Conservation (phyloP, 2,113 vertebrate species). For the Bothrops jararaca region DNA sequence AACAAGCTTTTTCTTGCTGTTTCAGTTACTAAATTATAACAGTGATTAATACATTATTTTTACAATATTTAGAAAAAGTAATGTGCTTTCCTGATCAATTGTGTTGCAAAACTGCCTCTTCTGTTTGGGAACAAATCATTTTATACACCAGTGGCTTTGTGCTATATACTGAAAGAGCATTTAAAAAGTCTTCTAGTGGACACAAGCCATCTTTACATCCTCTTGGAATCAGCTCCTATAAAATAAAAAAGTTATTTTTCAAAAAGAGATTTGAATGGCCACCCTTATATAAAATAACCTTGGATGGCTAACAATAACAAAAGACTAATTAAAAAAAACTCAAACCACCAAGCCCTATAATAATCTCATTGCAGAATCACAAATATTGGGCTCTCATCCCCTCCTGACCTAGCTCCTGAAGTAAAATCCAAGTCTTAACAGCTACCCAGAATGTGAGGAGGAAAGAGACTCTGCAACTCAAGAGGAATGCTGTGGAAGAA, state of each 20-base stretch:
- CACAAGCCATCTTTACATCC: constrained; percentile 85
- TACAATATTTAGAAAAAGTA: neutral
- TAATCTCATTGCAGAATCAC: neutral
- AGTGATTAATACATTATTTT: neutral
- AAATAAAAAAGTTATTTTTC: neutral
- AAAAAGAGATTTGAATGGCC: neutral
- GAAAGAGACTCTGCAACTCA: neutral
- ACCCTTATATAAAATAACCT: neutral
- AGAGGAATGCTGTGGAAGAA: neutral
- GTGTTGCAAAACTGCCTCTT: neutral
- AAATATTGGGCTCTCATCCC: neutral
- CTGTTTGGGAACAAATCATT: constrained; percentile 69
- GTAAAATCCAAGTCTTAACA: neutral
- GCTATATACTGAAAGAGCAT: constrained; percentile 68
- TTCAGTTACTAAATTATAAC: neutral
- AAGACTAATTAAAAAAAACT: neutral
- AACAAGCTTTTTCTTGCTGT: neutral
- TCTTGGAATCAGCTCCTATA: constrained; percentile 81
- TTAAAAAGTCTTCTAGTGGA: constrained; percentile 83
- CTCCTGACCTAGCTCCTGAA: neutral
- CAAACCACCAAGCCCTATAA: neutral
- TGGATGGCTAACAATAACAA: neutral
- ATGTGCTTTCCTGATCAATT: neutral
- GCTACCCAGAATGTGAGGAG: neutral
- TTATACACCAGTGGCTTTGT: constrained; percentile 74